Evolutionary conservation across 2,113 vertebrate genomes (phyloP), one percentile per base, ranked within the genome.

Genomic region (Hymenochirus boettgeri): DNA sequence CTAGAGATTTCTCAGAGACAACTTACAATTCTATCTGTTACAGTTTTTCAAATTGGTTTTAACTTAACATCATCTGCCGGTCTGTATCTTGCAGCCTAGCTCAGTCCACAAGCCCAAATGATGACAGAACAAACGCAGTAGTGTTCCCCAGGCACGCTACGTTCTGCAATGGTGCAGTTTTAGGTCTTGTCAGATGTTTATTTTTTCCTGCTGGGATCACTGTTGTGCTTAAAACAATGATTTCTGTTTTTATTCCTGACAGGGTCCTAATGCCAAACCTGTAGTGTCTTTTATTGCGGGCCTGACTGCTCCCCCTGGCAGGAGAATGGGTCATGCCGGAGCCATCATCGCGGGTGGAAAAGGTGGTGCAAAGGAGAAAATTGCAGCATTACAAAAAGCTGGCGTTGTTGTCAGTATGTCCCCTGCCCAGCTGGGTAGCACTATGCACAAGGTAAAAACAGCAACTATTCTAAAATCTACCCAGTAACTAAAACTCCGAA

Each of bases 231-330:
- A 19, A 11, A 37, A 57, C 11, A 18, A 31, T 18, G 6, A 1
- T 33, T 4, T 42, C 24, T 18, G 23, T 18, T 15, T 26, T 37
- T 31, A 15, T 47, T 1, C 24, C 51, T 22, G 1, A 10, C 77
- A 99, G 96, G 96, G 96, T 72, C 81, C 85, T 47, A 89, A 89
- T 1, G 74, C 93, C 61, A 99, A 99, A 80, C 96, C 96, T 0
- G 96, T 99, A 24, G 96, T 99, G 78, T 98, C 96, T 2, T 99
- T 99, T 84, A 99, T 99, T 10, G 96, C 96, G 3, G 96, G 96
- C 12, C 82, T 99, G 65, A 99, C 96, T 0, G 96, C 96, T 25
- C 96, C 96, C 37, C 95, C 96, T 0, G 96, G 96, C 63, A 88
- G 96, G 55, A 82, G 96, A 64, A 99, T 99, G 96, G 96, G 96